Base-by-base conservation (phyloP, 2,113 vertebrate species). In the Euleptes europaea region DNA sequence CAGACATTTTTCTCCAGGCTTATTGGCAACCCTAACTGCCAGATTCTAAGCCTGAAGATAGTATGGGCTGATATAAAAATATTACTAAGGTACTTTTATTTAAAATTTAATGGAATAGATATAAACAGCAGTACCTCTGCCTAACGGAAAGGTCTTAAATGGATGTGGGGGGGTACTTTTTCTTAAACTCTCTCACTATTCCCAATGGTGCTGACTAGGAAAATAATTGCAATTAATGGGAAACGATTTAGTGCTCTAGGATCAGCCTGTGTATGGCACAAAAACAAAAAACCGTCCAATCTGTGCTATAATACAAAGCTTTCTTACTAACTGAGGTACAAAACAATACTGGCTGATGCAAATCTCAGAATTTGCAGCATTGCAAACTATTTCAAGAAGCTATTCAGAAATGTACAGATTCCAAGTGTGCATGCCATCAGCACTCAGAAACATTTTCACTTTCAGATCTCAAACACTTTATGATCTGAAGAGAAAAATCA, bases 281-380 rank as follows among this genome's bases (percentile, higher is more conserved):
- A 90, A 84, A 78, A 12, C 54, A 88, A 70, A 84, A 3, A 40
- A 13, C 12, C 44, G 86, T 80, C 42, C 72, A 44, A 85, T 38
- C 78, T 84, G 57, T 44, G 66, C 17, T 49, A 57, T 83, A 66
- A 86, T 3, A 51, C 77, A 85, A 78, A 63, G 33, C 2, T 3
- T 89, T 72, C 88, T 82, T 88, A 51, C 51, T 92, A 73, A 0
- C 0, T 42, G 28, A 90, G 71, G 65, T 82, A 77, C 84, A 85
- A 88, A 89, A 84, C 2, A 91, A 74, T 44, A 86, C 44, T 40
- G 67, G 54, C 13, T 47, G 54, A 88, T 12, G 14, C 49, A 79
- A 80, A 33, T 80, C 65, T 80, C 75, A 83, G 23, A n/a, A 83
- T 35, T 49, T 84, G 17, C 57, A 76, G 82, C 5, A 57, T 10